These are phyloP conservation scores for Neoascia interrupta DNA, from an alignment of 2,888 invertebrate species.

Conservation along the genomic window DNA sequence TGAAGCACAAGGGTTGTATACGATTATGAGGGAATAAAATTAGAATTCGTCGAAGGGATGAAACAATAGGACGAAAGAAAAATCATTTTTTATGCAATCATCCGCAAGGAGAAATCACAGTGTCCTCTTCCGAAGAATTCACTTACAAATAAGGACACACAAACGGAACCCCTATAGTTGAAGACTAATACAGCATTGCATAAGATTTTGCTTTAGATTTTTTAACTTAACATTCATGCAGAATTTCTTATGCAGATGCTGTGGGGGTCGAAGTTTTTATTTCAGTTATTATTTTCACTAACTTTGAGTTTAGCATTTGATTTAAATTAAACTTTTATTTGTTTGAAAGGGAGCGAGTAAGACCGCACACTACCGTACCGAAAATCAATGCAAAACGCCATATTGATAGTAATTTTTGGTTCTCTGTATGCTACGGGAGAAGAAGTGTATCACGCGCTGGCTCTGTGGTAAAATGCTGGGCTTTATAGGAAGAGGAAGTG, in stretches of 20 bases:
- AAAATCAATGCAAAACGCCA: constrained; percentile 73
- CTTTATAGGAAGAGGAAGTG: constrained; percentile 41
- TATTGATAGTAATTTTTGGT: constrained; percentile 61
- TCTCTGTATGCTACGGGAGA: not conserved
- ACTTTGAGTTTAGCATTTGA: too few relatives aligned
- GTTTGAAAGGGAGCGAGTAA: constrained; percentile 50
- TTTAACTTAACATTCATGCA: too few relatives aligned
- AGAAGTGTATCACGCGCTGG: not conserved
- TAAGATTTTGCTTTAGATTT: constrained; percentile 33
- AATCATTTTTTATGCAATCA: constrained; percentile 55
- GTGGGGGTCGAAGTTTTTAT: not conserved
- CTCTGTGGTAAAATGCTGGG: not conserved
- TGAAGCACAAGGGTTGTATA: not conserved
- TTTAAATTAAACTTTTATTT: constrained; percentile 22
- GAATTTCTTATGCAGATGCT: not conserved
- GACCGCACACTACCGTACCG: constrained; percentile 69
- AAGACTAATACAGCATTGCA: constrained; percentile 48
- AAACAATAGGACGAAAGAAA: constrained; percentile 13
- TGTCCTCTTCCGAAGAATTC: constrained; percentile 40
- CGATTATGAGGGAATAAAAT: constrained; percentile 11
- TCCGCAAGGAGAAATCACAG: constrained; percentile 43
- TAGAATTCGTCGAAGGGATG: constrained; percentile 18
- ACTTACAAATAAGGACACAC: constrained; percentile 45
- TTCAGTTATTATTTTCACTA: constrained; percentile 1
- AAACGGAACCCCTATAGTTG: constrained; percentile 12